A percentile compares a stretch with the other conserved stretches of the same genome.
Evolutionary conservation across 2,797 vertebrate species (phyloP).

Genomic region (Eutrigla gurnardus): DNA sequence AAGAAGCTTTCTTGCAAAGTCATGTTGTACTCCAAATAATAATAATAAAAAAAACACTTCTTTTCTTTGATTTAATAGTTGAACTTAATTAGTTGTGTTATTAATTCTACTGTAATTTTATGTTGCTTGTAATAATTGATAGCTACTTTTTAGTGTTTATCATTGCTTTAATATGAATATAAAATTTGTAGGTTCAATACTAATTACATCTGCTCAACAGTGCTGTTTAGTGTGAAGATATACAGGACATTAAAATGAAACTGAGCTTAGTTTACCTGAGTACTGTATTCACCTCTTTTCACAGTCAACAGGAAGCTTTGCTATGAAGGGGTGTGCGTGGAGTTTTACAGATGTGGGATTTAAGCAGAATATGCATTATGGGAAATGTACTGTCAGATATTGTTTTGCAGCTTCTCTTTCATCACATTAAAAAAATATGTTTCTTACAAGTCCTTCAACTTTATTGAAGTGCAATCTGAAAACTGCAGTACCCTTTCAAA

Average conservation of each 20-base stretch:
- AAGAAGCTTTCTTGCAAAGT: constrained; percentile 3
- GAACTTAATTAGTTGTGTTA: background rate
- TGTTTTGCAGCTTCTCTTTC: background rate
- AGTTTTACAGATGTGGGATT: background rate
- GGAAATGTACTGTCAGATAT: constrained; percentile 4
- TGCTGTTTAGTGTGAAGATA: background rate
- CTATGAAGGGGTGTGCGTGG: background rate
- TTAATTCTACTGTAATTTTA: background rate
- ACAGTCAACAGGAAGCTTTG: too few species aligned
- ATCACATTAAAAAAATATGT: background rate
- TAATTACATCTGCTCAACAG: background rate
- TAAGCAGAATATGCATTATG: background rate
- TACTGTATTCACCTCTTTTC: too few species aligned
- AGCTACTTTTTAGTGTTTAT: background rate
- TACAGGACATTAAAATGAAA: background rate
- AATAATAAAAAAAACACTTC: too few species aligned
- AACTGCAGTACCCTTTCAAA: constrained; percentile 7
- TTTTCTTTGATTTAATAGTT: background rate
- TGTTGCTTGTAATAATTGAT: background rate
- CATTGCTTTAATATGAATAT: background rate
- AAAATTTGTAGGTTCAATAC: constrained; percentile 1
- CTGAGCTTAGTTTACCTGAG: background rate
- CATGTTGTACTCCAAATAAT: background rate
- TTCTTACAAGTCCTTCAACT: background rate
- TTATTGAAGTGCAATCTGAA: background rate